Conservation (phyloP, 2,888 invertebrate genomes). For the Exocentrus adspersus region DNA sequence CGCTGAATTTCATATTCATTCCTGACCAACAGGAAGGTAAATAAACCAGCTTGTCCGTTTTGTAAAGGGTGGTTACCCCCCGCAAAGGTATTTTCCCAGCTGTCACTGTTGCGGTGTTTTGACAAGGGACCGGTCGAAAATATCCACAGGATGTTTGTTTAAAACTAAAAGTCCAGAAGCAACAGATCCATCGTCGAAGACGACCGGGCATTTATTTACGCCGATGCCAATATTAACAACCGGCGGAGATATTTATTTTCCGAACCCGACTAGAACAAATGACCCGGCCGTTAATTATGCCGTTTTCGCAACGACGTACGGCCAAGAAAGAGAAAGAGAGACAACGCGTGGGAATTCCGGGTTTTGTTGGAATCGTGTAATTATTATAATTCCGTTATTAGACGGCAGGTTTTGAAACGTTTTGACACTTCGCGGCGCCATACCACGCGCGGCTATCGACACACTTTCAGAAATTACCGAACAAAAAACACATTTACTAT, state of each 20-base stretch:
- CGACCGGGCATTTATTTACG: background rate
- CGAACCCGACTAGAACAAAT: background rate
- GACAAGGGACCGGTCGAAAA: conserved; percentile 33
- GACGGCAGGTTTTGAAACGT: background rate
- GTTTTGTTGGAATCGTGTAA: no score
- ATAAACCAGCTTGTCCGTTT: no score
- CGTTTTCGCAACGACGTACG: background rate
- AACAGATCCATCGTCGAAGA: background rate
- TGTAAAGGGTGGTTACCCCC: no score
- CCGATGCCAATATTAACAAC: background rate
- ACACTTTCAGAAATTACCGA: no score
- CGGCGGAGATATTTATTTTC: background rate
- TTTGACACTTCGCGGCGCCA: background rate
- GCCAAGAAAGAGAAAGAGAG: background rate
- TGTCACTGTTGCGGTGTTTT: conserved; percentile 28
- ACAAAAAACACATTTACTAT: background rate
- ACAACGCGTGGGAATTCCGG: background rate
- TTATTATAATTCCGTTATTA: background rate
- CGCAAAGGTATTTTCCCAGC: conserved; percentile 9
- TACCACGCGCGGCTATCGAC: no score
- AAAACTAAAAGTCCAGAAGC: background rate
- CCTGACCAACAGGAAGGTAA: no score
- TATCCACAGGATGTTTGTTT: no score
- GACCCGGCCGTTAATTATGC: background rate
- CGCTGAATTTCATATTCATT: no score